Base-by-base conservation (phyloP, 2,797 vertebrate genomes). In the Mallotus villosus region DNA sequence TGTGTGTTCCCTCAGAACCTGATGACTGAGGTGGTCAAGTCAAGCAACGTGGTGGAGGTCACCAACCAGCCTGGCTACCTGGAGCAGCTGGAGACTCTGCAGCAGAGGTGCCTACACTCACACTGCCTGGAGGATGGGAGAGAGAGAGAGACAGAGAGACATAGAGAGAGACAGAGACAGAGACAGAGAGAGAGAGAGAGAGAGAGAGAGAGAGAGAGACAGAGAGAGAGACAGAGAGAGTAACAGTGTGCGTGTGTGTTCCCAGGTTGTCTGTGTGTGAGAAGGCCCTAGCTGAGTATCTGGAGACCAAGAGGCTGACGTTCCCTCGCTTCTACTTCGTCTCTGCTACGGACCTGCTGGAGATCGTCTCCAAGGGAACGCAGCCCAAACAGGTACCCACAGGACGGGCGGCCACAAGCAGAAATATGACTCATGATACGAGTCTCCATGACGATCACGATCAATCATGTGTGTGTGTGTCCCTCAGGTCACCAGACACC, bases 331-430 rank as follows among this genome's bases (percentile, higher is more conserved):
- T 92, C 77, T 86, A 87, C 74, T 94, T 95, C 69, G 88, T 95
- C 63, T 95, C 92, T n/a, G 90, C 88, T 1, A 83, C 88, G 25
- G 91, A 94, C 84, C 88, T 94, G 75, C 82, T 94, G 72, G 94
- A 95, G 87, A 95, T 94, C 0, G 83, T 95, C 75, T 95, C 93
- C 63, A 94, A 95, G 77, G 91, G 91, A 83, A 93, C 90, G 21
- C 76, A 86, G 57, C 94, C 90, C 65, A 93, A 89, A 84, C 87
- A 94, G 91, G 88, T 93, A 68, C 24, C 24, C n/a, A 3, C 66
- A 34, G 19, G 2, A 16, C 37, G 9, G 8, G 27, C 5, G 24
- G 1, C 27, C 24, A 19, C 9, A 41, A 49, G 34, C 21, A 49
- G 14, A 32, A 25, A 5, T 12, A 14, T 49, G 46, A 25, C 51